These are phyloP conservation scores for Coenonympha glycerion DNA, from an alignment of 2,888 invertebrate genomes.

Conservation along the genomic window DNA sequence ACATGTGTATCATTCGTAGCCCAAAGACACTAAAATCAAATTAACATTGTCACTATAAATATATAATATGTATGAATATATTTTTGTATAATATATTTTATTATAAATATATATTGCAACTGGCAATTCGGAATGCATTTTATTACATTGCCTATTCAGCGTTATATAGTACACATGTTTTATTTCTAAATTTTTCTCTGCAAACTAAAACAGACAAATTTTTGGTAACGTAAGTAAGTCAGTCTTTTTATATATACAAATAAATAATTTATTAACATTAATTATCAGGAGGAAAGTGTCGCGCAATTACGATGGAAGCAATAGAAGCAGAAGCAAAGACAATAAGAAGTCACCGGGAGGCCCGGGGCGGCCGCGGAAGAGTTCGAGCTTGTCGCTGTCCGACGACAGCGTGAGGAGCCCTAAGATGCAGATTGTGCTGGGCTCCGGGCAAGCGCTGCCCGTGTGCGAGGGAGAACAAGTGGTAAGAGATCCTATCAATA, in stretches of 20 bases:
- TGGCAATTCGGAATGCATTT: too few species aligned
- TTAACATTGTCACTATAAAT: too few species aligned
- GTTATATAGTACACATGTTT: too few species aligned
- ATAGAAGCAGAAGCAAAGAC: constrained; percentile 48
- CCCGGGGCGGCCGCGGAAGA: constrained; percentile 49
- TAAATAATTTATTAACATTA: background rate
- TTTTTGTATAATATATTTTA: too few species aligned
- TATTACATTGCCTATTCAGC: too few species aligned
- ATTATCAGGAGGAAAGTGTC: constrained; percentile 51
- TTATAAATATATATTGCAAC: too few species aligned
- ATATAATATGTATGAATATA: too few species aligned
- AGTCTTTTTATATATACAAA: background rate
- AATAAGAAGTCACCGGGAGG: constrained; percentile 50
- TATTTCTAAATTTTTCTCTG: too few species aligned
- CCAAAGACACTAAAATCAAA: too few species aligned
- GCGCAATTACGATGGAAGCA: constrained; percentile 46
- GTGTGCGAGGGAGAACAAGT: constrained; percentile 78
- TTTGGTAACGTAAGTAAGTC: background rate
- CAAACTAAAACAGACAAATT: too few species aligned
- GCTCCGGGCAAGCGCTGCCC: constrained; percentile 72
- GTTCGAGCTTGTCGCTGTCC: constrained; percentile 53
- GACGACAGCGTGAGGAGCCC: constrained; percentile 61
- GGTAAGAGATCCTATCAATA: constrained; percentile 43
- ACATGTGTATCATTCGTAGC: too few species aligned
- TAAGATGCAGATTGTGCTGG: constrained; percentile 69